Evolutionary conservation across 2,888 invertebrate species (phyloP).

Genomic region (Dolichopus griseipennis): DNA sequence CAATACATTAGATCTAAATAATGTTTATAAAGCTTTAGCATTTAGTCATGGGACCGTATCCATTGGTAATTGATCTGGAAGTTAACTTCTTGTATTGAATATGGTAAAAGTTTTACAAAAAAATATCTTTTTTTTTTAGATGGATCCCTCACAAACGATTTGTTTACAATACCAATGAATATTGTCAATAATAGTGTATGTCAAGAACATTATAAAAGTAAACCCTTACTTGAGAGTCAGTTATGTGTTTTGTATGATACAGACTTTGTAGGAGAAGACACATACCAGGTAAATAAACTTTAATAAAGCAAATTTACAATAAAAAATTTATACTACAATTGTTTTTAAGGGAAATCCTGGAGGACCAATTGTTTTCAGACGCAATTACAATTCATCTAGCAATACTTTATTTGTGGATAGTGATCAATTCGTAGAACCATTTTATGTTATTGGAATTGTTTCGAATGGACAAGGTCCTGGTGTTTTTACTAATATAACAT

Average conservation of each 20-base stretch:
- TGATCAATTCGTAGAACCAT: too few relatives aligned
- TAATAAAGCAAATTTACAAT: not conserved
- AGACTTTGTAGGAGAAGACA: not conserved
- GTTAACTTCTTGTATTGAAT: not conserved
- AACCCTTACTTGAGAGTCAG: not conserved
- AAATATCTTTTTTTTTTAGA: not conserved
- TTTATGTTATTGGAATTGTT: slow-evolving; percentile 23
- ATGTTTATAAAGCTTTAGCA: not conserved
- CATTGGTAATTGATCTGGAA: not conserved
- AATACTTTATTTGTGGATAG: too few relatives aligned
- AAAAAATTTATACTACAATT: not conserved
- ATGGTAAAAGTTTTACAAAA: too few relatives aligned
- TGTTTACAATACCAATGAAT: not conserved
- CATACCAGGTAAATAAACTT: not conserved
- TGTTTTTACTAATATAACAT: too few relatives aligned
- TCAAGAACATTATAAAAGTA: not conserved
- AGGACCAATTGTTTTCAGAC: not conserved
- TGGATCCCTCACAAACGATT: not conserved
- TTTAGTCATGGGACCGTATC: not conserved
- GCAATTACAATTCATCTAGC: slow-evolving; percentile 13
- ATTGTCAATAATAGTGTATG: not conserved
- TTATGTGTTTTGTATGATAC: not conserved
- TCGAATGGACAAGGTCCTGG: slow-evolving; percentile 21
- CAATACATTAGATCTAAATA: not conserved
- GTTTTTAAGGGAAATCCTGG: not conserved